These are phyloP conservation scores for Scarus forsteni DNA, from an alignment of 2,797 vertebrate genomes.

Conservation along the genomic window DNA sequence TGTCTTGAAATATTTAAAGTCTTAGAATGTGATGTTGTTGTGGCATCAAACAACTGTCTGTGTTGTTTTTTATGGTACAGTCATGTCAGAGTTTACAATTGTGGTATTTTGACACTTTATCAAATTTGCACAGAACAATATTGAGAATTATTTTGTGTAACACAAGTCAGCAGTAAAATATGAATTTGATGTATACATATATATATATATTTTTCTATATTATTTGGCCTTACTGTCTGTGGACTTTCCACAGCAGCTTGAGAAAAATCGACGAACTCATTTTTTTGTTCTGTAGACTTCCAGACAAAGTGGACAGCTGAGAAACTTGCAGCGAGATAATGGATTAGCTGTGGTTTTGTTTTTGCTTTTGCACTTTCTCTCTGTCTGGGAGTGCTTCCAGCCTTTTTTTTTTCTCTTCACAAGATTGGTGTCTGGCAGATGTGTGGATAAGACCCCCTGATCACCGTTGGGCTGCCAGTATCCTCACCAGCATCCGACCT, in stretches of 20 bases:
- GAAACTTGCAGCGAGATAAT: slow-evolving; percentile 51
- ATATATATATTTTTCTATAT: no score
- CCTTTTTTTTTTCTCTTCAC: slow-evolving; percentile 26
- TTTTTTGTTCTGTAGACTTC: slow-evolving; percentile 30
- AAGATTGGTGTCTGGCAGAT: slow-evolving; percentile 67
- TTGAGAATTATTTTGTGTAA: no score
- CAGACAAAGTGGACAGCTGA: slow-evolving; percentile 45
- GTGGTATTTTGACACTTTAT: no score
- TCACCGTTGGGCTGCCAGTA: slow-evolving; percentile 65
- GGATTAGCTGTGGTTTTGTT: slow-evolving; percentile 60
- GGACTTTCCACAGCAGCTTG: neutral
- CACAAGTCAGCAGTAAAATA: no score
- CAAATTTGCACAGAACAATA: no score
- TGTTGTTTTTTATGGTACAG: no score
- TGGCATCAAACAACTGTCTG: no score
- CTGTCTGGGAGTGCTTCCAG: slow-evolving; percentile 70
- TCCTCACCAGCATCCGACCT: slow-evolving; percentile 43
- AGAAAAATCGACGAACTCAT: slow-evolving; percentile 5
- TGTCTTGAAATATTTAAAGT: no score
- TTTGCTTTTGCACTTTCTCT: slow-evolving; percentile 38
- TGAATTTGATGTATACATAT: no score
- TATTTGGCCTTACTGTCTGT: no score
- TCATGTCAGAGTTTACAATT: no score
- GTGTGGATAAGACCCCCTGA: slow-evolving; percentile 62
- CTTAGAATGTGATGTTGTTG: no score